Evolutionary conservation across 2,888 invertebrate species (phyloP).

Genomic region (Hoplodrina ambigua): DNA sequence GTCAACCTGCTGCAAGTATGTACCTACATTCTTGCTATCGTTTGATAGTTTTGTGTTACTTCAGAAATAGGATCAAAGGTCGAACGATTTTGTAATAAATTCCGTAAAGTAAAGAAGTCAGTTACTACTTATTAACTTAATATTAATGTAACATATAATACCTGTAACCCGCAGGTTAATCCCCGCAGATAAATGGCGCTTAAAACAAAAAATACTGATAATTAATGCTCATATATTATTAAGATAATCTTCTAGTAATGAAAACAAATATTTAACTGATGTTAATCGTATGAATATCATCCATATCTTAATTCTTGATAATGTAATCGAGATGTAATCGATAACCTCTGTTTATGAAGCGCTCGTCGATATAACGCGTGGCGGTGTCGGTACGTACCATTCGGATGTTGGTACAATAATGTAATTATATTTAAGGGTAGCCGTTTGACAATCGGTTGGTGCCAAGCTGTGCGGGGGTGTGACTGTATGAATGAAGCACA

Average conservation of each 20-base stretch:
- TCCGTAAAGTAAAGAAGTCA: conserved; percentile 21
- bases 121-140: conserved; percentile 11
- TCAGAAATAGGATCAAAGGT: conserved; percentile 11
- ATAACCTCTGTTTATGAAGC: conserved; percentile 39
- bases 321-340: conserved; percentile 49
- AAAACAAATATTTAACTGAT: conserved; percentile 54
- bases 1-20: background rate
- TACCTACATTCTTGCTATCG: background rate
- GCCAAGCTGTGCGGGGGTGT: no score
- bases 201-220: conserved; percentile 48
- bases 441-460: no score
- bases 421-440: no score
- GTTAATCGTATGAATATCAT: conserved; percentile 51
- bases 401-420: no score
- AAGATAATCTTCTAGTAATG: conserved; percentile 45
- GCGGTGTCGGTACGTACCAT: background rate
- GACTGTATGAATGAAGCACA: no score
- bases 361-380: conserved; percentile 11
- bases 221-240: conserved; percentile 34
- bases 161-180: conserved; percentile 45
- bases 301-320: conserved; percentile 40
- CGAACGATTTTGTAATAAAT: conserved; percentile 8
- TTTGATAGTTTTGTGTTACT: background rate
- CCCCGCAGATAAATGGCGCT: conserved; percentile 40
- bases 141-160: conserved; percentile 35